Base-by-base conservation (phyloP, 2,888 invertebrate species). In the Meteorus colon region DNA sequence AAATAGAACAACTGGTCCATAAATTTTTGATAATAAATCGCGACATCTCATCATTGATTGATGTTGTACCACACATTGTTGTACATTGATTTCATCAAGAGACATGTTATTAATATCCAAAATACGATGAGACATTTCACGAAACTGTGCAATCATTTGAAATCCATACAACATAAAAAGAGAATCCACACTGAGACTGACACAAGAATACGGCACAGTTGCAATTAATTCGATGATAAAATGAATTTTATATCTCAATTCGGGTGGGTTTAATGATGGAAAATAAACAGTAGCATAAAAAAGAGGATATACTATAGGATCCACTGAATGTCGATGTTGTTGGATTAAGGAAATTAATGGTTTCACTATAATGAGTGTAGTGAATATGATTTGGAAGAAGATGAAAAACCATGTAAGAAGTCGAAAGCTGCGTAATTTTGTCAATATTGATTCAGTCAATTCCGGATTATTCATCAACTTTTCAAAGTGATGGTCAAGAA, bases 121-220 rank as follows among this genome's bases (percentile, higher is more conserved):
- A 41, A 83, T 78, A 2, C 80, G 77, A 41, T 73, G 63, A 0
- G 81, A 74, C 19, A 84, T 75, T 5, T 78, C 76, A 1, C 81
- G 80, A 5, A 87, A 66, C 29, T 83, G 78, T 4, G 82, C 82
- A 3, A 80, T 76, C 55, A 86, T 82, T 63, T 84, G 83, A 69
- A 84, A 83, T n/a, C 82, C 67, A 31, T 84, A 83, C 12, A 82
- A 78, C 4, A 82, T 82, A 55, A 84, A 85, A 0, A 84, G 73
- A 0, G 80, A 75, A 24, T 86, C 86, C 6, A 81, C 78, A 0
- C 82, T 78, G 6, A 74, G 71, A 4, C 82, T 79, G 5, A 83
- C 48, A 4, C 34, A 75, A n/a, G 78, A 41, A 0, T 82, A n/a
- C 3, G 71, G 75, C 29, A 79, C 67, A 5, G 75, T 27, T 5